Base-by-base conservation (phyloP, 1,140 invertebrate genomes). In the Lithobius niger region DNA sequence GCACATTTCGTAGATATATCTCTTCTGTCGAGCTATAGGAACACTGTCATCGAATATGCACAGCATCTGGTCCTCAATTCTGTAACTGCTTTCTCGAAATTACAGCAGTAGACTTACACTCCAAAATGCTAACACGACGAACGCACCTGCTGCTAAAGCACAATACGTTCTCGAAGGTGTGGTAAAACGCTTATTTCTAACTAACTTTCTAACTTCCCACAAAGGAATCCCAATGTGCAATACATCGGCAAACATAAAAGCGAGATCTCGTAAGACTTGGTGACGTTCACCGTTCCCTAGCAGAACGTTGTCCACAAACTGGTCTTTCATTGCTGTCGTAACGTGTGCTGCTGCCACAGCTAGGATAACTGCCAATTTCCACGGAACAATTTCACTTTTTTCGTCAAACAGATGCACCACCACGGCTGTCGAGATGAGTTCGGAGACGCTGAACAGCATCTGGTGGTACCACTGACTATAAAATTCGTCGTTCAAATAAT, bases 401-500 rank as follows among this genome's bases (percentile, higher is more conserved):
- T 82, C 66, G n/a, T 82, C 79, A 42, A 68, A 62, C 18, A 72
- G 61, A 42, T 67, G 68, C 1, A 75, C 44, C 13, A 74, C 71
- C 18, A 83, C 63, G 43, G 74, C 66, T 0, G 84, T 83, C 6
- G 83, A 85, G 59, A 83, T 65, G 1, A 86, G 60, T 70, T 88
- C 86, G 0, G 84, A 84, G 13, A 71, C 45, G 15, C 82, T 67
- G 60, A 83, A 84, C 65, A 85, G 83, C 57, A 86, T 66, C 62
- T 88, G 84, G 66, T 84, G 72, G 52, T 66, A 64, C 65, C 69
- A 74, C 47, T 71, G 71, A 0, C 59, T 56, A 67, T 85, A 88
- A 63, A 82, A 86, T 53, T 85, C 83, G 59, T 88, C 86, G 62
- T 89, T 89, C 76, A 82, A 85, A 63, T 88, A 88, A 69, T 86